phyloP scores from a whole-genome alignment of 1,140 invertebrate genomes.

The Andricus grossulariae region DNA sequence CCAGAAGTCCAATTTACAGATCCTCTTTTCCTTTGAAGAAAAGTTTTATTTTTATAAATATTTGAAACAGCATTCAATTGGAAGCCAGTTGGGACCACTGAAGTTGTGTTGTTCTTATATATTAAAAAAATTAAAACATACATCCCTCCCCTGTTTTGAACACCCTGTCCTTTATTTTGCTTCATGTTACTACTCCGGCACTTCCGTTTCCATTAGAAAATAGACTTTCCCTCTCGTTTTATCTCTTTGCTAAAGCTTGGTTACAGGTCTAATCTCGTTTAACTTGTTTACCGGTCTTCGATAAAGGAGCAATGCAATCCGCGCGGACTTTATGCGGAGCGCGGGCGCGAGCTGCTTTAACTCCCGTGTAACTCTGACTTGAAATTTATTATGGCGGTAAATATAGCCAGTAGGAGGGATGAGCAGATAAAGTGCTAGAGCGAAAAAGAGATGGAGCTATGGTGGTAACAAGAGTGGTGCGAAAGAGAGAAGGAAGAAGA shows the following conservation, averaged over 20 bases:
- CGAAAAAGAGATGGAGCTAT: background rate
- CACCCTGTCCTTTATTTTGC: constrained; percentile 33
- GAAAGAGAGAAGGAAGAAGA: constrained; percentile 9
- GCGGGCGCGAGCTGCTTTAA: constrained; percentile 27
- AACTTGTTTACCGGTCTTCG: constrained; percentile 69
- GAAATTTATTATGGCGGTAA: constrained; percentile 65
- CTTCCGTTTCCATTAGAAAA: constrained; percentile 33
- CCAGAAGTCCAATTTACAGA: constrained; percentile 26
- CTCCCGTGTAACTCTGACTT: constrained; percentile 52
- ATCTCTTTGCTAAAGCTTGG: constrained; percentile 44
- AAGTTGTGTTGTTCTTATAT: no score
- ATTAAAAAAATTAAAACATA: no score
- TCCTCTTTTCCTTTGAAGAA: constrained; percentile 37
- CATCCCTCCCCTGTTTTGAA: background rate
- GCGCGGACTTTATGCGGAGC: constrained; percentile 49
- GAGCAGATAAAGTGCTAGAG: constrained; percentile 18
- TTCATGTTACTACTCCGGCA: constrained; percentile 29
- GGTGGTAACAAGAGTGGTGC: background rate
- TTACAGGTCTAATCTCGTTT: constrained; percentile 68
- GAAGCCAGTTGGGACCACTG: no score
- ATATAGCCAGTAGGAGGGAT: constrained; percentile 46
- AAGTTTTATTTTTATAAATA: background rate
- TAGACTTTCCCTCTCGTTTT: constrained; percentile 40
- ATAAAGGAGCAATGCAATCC: constrained; percentile 64
- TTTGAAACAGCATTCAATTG: no score